Percentiles rank a stretch among this genome's conserved stretches.
These are phyloP conservation scores for Proterorhinus semilunaris DNA, from an alignment of 2,113 vertebrate species.

Conservation along the genomic window DNA sequence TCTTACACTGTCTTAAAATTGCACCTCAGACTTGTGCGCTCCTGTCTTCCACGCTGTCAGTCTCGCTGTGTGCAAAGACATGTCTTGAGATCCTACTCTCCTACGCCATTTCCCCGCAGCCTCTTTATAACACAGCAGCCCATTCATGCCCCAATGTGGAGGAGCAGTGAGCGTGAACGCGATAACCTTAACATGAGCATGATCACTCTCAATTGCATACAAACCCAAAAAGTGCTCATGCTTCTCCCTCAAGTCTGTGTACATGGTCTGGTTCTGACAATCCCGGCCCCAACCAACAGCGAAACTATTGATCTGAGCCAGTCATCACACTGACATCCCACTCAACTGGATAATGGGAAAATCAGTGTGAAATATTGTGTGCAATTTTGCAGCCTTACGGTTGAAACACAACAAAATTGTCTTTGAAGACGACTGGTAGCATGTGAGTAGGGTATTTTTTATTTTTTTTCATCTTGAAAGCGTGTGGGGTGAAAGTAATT, in stretches of 20 bases:
- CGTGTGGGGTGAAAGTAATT: slow-evolving; percentile 20
- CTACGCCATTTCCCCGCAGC: not conserved
- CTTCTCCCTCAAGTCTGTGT: slow-evolving; percentile 3
- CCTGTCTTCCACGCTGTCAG: not conserved
- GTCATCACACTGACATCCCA: slow-evolving; percentile 46
- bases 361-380: slow-evolving; percentile 37
- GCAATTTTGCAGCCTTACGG: slow-evolving; percentile 22
- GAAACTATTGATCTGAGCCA: slow-evolving; percentile 51
- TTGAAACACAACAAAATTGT: slow-evolving; percentile 19
- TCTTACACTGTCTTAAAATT: not conserved
- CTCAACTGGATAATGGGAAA: slow-evolving; percentile 54
- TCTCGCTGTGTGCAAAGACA: slow-evolving; percentile 6
- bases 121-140: slow-evolving; percentile 22
- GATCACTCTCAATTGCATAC: slow-evolving; percentile 24
- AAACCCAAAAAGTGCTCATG: slow-evolving; percentile 27
- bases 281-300: slow-evolving; percentile 30
- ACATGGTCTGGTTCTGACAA: slow-evolving; percentile 26
- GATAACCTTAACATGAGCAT: slow-evolving; percentile 11
- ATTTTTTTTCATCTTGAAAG: slow-evolving; percentile 7
- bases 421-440: slow-evolving; percentile 14
- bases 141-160: slow-evolving; percentile 9
- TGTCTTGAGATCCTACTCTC: not conserved
- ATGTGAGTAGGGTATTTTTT: slow-evolving; percentile 11
- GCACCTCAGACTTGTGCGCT: not conserved
- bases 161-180: not conserved